phyloP scores from a whole-genome alignment of 2,888 invertebrate genomes.

The Dynastes tityus region DNA sequence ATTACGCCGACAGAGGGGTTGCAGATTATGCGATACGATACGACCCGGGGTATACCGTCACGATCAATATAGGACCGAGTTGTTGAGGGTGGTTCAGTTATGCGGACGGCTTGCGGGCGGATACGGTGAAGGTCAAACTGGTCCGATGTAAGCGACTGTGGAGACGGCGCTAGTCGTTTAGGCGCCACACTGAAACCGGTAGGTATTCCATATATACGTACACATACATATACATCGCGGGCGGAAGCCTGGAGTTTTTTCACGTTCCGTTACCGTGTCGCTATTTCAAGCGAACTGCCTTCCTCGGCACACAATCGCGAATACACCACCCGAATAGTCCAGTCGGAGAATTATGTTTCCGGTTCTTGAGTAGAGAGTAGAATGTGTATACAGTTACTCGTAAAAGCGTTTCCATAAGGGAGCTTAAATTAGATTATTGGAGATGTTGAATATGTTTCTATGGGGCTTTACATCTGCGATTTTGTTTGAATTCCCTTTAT shows the following conservation, averaged over 20 bases:
- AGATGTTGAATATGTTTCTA: too few relatives aligned
- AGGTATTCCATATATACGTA: constrained; percentile 21
- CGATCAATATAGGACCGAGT: constrained; percentile 44
- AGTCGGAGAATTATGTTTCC: constrained; percentile 14
- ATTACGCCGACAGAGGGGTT: constrained; percentile 24
- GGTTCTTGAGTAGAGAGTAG: neutral
- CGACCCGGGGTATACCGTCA: constrained; percentile 33
- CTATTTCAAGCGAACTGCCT: neutral
- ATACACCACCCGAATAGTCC: neutral
- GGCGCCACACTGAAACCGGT: constrained; percentile 35
- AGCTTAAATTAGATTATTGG: too few relatives aligned
- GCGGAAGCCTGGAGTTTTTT: constrained; percentile 17
- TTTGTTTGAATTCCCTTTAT: too few relatives aligned
- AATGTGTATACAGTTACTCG: too few relatives aligned
- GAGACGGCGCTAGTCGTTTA: constrained; percentile 27
- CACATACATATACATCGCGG: neutral
- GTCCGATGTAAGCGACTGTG: constrained; percentile 12
- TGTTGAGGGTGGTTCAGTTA: constrained; percentile 34
- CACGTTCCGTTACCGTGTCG: constrained; percentile 16
- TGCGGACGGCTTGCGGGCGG: constrained; percentile 11
- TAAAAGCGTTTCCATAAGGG: too few relatives aligned
- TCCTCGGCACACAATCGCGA: neutral
- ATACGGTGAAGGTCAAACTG: constrained; percentile 35
- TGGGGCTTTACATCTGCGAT: too few relatives aligned
- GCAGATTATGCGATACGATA: constrained; percentile 27